Conservation (phyloP, 2,888 invertebrate species). For the Automeris io region DNA sequence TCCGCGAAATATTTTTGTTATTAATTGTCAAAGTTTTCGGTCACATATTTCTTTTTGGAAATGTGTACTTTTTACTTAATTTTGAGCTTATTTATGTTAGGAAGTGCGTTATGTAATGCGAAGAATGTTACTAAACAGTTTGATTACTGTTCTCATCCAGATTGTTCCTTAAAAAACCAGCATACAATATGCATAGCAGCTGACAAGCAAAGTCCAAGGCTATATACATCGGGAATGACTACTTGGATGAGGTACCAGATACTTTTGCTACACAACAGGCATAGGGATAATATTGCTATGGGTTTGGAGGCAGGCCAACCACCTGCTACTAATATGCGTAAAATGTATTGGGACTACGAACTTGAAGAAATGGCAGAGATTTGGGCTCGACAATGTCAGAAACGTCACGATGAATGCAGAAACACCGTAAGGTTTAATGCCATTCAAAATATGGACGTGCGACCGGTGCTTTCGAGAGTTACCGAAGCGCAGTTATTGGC, state of each 20-base stretch:
- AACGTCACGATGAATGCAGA: constrained; percentile 68
- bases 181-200: constrained; percentile 58
- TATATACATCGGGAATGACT: constrained; percentile 64
- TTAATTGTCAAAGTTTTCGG: constrained; percentile 8
- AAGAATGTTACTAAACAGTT: constrained; percentile 6
- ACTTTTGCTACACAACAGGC: constrained; percentile 58
- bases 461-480: constrained; percentile 50
- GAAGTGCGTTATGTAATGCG: constrained; percentile 22
- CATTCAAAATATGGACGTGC: constrained; percentile 65
- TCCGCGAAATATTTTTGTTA: too few relatives aligned
- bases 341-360: constrained; percentile 72
- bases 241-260: constrained; percentile 67
- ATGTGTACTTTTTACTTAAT: constrained; percentile 35
- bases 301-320: constrained; percentile 68
- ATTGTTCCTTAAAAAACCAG: constrained; percentile 59
- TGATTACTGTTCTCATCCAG: constrained; percentile 59
- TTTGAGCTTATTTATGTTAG: constrained; percentile 33
- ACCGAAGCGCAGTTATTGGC: constrained; percentile 64
- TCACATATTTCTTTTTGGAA: constrained; percentile 2
- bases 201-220: constrained; percentile 47
- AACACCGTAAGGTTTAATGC: constrained; percentile 63
- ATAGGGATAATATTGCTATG: constrained; percentile 66
- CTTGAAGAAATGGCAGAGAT: constrained; percentile 62
- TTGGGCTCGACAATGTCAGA: constrained; percentile 70
- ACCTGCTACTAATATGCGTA: constrained; percentile 67